These are phyloP conservation scores for Melanotaenia boesemani DNA, from an alignment of 2,797 vertebrate genomes.

Conservation along the genomic window DNA sequence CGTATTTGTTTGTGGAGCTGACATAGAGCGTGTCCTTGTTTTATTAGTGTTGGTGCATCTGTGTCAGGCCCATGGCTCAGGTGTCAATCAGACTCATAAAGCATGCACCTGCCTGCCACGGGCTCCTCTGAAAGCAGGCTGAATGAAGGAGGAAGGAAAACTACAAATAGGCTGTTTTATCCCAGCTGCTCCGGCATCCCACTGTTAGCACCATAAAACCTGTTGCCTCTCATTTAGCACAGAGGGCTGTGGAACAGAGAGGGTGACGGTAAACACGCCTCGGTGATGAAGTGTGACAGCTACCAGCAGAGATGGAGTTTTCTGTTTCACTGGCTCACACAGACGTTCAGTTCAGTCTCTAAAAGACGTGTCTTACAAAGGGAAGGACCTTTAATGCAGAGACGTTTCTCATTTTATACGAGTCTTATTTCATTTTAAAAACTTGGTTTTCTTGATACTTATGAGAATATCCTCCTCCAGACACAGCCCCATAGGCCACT, in stretches of 20 bases:
- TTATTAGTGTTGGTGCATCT: constrained; percentile 59
- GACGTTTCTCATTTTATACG: constrained; percentile 19
- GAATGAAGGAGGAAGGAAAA: constrained; percentile 36
- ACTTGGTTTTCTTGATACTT: neutral
- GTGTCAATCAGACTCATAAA: constrained; percentile 66
- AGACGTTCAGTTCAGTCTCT: constrained; percentile 16
- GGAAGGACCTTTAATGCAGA: neutral
- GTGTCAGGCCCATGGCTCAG: constrained; percentile 54
- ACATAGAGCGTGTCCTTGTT: constrained; percentile 64
- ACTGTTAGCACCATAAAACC: constrained; percentile 50
- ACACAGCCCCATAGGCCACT: too few relatives aligned
- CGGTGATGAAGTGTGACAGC: constrained; percentile 52
- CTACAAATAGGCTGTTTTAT: constrained; percentile 58
- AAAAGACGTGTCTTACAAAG: neutral
- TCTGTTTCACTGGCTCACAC: constrained; percentile 9
- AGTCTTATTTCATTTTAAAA: neutral
- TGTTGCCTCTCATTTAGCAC: constrained; percentile 62
- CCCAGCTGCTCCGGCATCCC: neutral
- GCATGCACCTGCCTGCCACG: constrained; percentile 46
- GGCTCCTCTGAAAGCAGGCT: constrained; percentile 20
- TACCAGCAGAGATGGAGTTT: constrained; percentile 34
- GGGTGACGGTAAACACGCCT: constrained; percentile 18
- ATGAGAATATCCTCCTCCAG: neutral
- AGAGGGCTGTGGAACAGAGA: constrained; percentile 17
- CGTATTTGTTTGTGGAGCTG: constrained; percentile 40